Percentiles rank a stretch among this genome's conserved stretches.
Evolutionary conservation across 2,113 vertebrate species (phyloP).

Genomic region (Saguinus imperator): DNA sequence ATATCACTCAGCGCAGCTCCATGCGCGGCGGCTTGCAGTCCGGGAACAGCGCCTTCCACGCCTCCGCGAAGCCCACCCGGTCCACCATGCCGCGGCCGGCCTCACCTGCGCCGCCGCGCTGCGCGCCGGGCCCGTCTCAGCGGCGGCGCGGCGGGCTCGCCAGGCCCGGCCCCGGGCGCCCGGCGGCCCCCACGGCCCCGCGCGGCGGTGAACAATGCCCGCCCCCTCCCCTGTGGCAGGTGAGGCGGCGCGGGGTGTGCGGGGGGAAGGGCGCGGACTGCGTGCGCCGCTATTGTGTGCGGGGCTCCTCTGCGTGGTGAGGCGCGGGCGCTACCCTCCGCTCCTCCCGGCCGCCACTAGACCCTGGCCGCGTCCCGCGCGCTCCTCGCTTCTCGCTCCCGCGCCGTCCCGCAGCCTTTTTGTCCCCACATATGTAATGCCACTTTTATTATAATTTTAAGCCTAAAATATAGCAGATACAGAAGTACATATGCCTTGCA

Average conservation of each 20-base stretch:
- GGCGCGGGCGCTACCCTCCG: not conserved
- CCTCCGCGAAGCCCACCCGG: constrained; percentile 97
- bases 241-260: constrained; percentile 17
- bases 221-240: constrained; percentile 60
- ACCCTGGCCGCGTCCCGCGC: constrained; percentile 60
- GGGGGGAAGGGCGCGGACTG: not conserved
- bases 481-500: not conserved
- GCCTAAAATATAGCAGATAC: constrained; percentile 28
- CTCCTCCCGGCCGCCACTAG: constrained; percentile 61
- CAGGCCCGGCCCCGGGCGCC: constrained; percentile 37
- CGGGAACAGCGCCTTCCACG: constrained; percentile 98
- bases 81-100: constrained; percentile 90
- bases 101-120: constrained; percentile 43
- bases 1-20: constrained; percentile 96
- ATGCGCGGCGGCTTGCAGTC: constrained; percentile 97
- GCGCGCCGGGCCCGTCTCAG: constrained; percentile 27
- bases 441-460: constrained; percentile 25
- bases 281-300: constrained; percentile 70
- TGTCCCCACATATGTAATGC: not conserved
- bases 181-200: constrained; percentile 58
- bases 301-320: constrained; percentile 57
- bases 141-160: not conserved
- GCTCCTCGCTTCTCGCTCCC: constrained; percentile 36
- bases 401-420: constrained; percentile 38
- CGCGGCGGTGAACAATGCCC: constrained; percentile 68